These are phyloP conservation scores for Halcyon malimbica DNA, from an alignment of 2,113 vertebrate genomes.

Conservation along the genomic window DNA sequence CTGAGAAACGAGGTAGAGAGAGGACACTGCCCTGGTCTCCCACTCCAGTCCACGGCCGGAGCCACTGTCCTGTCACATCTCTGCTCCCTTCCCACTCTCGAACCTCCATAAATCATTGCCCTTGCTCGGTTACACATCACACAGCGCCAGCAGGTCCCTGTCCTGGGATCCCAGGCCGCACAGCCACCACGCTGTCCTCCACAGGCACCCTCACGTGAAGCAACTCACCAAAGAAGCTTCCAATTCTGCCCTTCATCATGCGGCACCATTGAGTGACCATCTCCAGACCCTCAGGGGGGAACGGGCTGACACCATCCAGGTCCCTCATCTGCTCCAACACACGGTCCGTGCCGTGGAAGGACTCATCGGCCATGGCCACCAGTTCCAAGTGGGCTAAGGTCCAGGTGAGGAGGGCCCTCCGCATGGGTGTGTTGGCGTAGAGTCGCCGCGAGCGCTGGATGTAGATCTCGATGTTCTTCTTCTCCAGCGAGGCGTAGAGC, in stretches of 20 bases:
- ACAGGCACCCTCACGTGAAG: not conserved
- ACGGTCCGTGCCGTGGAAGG: slow-evolving; percentile 85
- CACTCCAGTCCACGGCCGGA: not conserved
- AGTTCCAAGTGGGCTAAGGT: slow-evolving; percentile 87
- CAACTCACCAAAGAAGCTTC: slow-evolving; percentile 88
- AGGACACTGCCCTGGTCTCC: no score
- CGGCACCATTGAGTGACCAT: slow-evolving; percentile 95
- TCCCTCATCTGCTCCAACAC: slow-evolving; percentile 89
- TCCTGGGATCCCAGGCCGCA: not conserved
- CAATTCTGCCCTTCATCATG: slow-evolving; percentile 86
- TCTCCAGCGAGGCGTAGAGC: slow-evolving; percentile 94
- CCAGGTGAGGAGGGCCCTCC: slow-evolving; percentile 94
- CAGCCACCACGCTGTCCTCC: accelerated
- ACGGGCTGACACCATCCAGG: slow-evolving; percentile 87
- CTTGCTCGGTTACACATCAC: not conserved
- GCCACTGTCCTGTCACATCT: not conserved
- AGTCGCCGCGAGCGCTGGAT: slow-evolving; percentile 95
- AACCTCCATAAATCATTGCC: not conserved
- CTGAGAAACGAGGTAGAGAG: not conserved
- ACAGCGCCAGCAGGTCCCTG: not conserved
- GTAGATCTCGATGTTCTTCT: slow-evolving; percentile 98
- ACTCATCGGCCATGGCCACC: slow-evolving; percentile 85
- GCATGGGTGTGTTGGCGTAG: slow-evolving; percentile 95
- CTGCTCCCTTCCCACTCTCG: not conserved
- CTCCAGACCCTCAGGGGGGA: slow-evolving; percentile 88